A percentile compares a stretch with the other conserved stretches of the same genome.
Conservation (phyloP, 2,888 invertebrate species). For the Microchrysa polita region DNA sequence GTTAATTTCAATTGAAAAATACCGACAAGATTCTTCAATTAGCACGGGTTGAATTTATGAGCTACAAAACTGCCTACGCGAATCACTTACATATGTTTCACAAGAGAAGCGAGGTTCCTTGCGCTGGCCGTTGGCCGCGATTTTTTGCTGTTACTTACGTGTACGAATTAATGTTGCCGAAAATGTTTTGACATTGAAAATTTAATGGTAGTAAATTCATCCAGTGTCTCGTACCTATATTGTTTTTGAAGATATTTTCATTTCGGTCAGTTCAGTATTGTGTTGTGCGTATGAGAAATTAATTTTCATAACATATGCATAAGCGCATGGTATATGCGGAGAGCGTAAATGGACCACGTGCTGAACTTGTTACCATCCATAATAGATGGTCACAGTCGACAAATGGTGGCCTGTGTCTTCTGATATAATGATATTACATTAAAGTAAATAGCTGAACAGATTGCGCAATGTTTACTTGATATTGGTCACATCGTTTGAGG, state of each 20-base stretch:
- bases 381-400: not conserved
- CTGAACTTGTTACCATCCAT: not conserved
- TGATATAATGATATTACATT: no score
- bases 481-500: no score
- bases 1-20: slow-evolving; percentile 23
- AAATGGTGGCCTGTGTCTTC: no score
- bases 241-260: not conserved
- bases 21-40: slow-evolving; percentile 35
- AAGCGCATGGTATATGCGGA: no score
- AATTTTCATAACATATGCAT: not conserved
- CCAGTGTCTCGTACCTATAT: slow-evolving; percentile 5
- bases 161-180: slow-evolving; percentile 15
- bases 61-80: slow-evolving; percentile 29
- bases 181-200: slow-evolving; percentile 26
- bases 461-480: no score
- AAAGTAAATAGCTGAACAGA: no score
- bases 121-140: not conserved
- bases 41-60: slow-evolving; percentile 25
- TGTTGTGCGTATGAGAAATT: not conserved
- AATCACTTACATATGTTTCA: not conserved
- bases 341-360: slow-evolving; percentile 19
- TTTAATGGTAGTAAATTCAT: not conserved
- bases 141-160: slow-evolving; percentile 1
- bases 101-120: slow-evolving; percentile 1
- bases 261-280: slow-evolving; percentile 10